Evolutionary conservation across 2,888 invertebrate genomes (phyloP).

Genomic region (Digitonthophagus gazella): DNA sequence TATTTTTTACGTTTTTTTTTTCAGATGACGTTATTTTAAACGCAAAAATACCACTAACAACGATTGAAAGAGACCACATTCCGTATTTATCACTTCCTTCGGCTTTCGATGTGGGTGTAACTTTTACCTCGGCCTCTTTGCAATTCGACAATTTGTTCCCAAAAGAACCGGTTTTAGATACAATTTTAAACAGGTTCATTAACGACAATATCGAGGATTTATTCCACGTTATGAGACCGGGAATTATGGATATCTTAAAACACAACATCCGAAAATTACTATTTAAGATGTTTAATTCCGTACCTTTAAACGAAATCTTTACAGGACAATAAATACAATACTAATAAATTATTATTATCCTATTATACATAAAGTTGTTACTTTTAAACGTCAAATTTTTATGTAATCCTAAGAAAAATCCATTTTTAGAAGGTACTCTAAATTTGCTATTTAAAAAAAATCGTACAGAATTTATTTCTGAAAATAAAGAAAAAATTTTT

Average conservation of each 20-base stretch:
- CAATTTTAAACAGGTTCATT: background rate
- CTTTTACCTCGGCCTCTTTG: background rate
- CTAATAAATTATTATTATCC: too few relatives aligned
- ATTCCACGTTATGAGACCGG: conserved; percentile 6
- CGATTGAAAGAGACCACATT: background rate
- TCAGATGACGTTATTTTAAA: background rate
- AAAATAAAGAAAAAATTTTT: too few relatives aligned
- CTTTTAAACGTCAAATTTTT: too few relatives aligned
- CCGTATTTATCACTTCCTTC: background rate
- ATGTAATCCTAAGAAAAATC: too few relatives aligned
- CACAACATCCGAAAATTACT: background rate
- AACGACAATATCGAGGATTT: conserved; percentile 8
- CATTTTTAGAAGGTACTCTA: too few relatives aligned
- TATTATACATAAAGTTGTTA: too few relatives aligned
- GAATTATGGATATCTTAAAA: background rate
- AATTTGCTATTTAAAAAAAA: too few relatives aligned
- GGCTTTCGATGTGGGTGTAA: conserved; percentile 2
- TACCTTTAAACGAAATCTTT: conserved; percentile 1
- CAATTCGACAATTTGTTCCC: conserved; percentile 6
- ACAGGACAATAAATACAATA: too few relatives aligned
- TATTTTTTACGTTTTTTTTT: background rate
- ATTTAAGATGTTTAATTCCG: background rate
- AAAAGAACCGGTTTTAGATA: background rate
- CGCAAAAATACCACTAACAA: conserved; percentile 1
- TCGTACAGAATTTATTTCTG: too few relatives aligned